A percentile compares a stretch with the other conserved stretches of the same genome.
These are phyloP conservation scores for Ophiodon elongatus DNA, from an alignment of 2,113 vertebrate species.

Conservation along the genomic window DNA sequence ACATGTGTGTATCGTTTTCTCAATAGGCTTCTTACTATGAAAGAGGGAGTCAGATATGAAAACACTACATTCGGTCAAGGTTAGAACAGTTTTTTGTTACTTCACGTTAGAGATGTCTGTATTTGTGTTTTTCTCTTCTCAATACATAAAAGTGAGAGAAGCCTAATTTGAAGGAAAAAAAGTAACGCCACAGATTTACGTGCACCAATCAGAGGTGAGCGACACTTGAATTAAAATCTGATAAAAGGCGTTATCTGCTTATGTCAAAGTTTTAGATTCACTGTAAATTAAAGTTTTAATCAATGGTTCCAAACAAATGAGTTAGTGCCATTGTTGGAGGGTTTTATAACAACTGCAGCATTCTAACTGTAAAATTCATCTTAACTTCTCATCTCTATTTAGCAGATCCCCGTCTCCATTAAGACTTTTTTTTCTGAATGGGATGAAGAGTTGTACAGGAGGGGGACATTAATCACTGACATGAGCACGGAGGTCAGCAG, in stretches of 20 bases:
- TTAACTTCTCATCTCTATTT: neutral
- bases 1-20: neutral
- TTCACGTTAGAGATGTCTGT: neutral
- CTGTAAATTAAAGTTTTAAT: neutral
- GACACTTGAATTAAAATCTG: neutral
- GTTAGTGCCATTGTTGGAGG: too few relatives aligned
- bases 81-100: neutral
- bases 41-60: neutral
- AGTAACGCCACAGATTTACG: neutral
- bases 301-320: neutral
- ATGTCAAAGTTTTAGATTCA: neutral
- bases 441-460: slow-evolving; percentile 52
- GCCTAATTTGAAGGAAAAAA: neutral
- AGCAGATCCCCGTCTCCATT: slow-evolving; percentile 40
- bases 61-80: too few relatives aligned
- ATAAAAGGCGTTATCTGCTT: neutral
- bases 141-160: neutral
- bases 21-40: neutral
- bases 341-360: neutral
- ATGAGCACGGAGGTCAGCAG: slow-evolving; percentile 60
- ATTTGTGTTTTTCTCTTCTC: neutral
- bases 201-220: neutral
- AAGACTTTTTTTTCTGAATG: slow-evolving; percentile 55
- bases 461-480: slow-evolving; percentile 70
- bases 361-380: neutral